These are phyloP conservation scores for Drosophila funebris DNA, from an alignment of 1,140 invertebrate species.

Conservation along the genomic window DNA sequence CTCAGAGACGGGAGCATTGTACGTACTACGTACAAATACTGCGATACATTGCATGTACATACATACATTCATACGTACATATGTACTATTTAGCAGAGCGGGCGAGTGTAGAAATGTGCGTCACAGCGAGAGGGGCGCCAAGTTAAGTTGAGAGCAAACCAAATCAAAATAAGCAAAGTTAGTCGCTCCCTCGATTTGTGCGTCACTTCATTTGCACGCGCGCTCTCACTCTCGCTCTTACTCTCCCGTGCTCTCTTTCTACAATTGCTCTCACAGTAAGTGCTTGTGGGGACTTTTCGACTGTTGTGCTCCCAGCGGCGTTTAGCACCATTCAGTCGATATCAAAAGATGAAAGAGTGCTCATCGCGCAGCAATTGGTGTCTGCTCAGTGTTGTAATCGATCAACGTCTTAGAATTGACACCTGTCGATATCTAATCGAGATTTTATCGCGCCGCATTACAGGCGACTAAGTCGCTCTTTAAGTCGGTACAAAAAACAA, in stretches of 20 bases:
- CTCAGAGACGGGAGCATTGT: slow-evolving; percentile 14
- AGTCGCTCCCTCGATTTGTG: slow-evolving; percentile 10
- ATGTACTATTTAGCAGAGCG: background rate
- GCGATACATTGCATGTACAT: slow-evolving; percentile 1
- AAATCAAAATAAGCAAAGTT: slow-evolving; percentile 9
- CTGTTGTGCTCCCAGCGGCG: slow-evolving; percentile 16
- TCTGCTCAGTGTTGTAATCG: slow-evolving; percentile 81
- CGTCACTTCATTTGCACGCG: slow-evolving; percentile 23
- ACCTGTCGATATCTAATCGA: slow-evolving; percentile 83
- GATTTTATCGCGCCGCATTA: slow-evolving; percentile 80
- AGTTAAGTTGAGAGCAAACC: slow-evolving; percentile 4
- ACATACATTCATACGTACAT: background rate
- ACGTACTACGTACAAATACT: slow-evolving; percentile 14
- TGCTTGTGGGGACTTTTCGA: slow-evolving; percentile 7
- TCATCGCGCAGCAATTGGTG: slow-evolving; percentile 77
- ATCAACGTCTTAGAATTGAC: slow-evolving; percentile 83
- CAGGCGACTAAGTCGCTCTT: slow-evolving; percentile 67
- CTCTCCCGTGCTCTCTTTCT: slow-evolving; percentile 6
- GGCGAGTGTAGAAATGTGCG: slow-evolving; percentile 47
- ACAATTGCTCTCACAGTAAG: slow-evolving; percentile 40
- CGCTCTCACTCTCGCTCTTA: background rate
- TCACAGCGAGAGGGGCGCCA: slow-evolving; percentile 27
- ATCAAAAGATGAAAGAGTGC: slow-evolving; percentile 83
- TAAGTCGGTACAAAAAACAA: slow-evolving; percentile 16
- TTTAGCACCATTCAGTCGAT: slow-evolving; percentile 65